Conservation (phyloP, 2,888 invertebrate species). For the Amaurobius ferox region DNA sequence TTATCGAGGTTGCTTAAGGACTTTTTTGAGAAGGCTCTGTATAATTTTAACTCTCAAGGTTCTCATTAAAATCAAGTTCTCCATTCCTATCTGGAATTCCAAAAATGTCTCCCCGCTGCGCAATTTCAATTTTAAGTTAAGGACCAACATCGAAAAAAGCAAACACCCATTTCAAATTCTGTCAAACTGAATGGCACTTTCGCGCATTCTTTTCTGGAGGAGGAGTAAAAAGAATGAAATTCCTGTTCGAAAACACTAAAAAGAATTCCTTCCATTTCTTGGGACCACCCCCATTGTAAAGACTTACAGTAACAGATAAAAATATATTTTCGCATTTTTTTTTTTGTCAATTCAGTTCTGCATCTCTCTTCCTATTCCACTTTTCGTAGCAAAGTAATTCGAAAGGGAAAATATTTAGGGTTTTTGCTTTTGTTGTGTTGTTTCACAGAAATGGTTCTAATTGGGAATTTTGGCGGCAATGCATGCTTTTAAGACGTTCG, state of each 20-base stretch:
- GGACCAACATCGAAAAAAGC: neutral
- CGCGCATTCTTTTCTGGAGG: neutral
- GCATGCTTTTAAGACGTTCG: too few species aligned
- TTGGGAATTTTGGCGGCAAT: too few species aligned
- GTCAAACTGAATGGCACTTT: conserved; percentile 12
- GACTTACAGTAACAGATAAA: neutral
- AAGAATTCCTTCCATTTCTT: neutral
- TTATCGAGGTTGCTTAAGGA: too few species aligned
- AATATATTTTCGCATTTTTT: neutral
- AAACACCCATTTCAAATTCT: neutral
- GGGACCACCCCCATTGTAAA: neutral
- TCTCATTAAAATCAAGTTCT: too few species aligned
- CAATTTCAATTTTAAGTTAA: too few species aligned
- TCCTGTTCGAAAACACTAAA: conserved; percentile 9
- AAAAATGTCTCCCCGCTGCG: too few species aligned
- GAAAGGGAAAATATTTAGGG: neutral
- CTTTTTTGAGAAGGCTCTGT: too few species aligned
- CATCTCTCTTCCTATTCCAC: neutral
- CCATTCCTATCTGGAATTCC: too few species aligned
- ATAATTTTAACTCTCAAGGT: too few species aligned
- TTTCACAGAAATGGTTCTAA: too few species aligned
- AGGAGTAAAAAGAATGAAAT: conserved; percentile 30
- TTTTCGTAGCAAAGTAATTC: neutral
- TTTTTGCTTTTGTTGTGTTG: too few species aligned
- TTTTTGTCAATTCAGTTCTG: neutral